phyloP scores from a whole-genome alignment of 2,888 invertebrate genomes.

The Harpagoxenus sublaevis region DNA sequence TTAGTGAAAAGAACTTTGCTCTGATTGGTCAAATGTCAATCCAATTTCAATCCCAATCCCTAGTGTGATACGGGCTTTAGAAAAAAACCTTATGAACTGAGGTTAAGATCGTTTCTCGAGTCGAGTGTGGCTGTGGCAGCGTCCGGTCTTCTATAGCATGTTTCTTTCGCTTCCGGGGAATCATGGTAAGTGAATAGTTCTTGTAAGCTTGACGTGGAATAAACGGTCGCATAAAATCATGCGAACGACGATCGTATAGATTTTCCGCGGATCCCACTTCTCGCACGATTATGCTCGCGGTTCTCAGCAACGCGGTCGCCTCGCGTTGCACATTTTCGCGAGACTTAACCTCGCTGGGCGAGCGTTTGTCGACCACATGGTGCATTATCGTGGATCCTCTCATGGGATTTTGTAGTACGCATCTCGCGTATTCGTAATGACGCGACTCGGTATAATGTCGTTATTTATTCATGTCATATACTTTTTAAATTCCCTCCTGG shows the following conservation, averaged over 20 bases:
- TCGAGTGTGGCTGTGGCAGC: not conserved
- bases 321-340: conserved; percentile 26
- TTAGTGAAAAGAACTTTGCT: no score
- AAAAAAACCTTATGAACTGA: not conserved
- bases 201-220: conserved; percentile 52
- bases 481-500: not conserved
- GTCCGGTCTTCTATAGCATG: conserved; percentile 58
- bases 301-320: not conserved
- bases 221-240: conserved; percentile 59
- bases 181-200: conserved; percentile 78
- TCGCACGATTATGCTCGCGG: not conserved
- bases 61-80: no score
- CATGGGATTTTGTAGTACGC: not conserved
- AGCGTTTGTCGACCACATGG: conserved; percentile 71
- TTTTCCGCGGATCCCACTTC: not conserved
- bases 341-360: conserved; percentile 65
- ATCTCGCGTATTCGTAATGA: not conserved
- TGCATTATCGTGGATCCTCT: not conserved
- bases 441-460: not conserved
- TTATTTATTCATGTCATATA: not conserved
- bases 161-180: conserved; percentile 80
- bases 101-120: not conserved
- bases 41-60: no score
- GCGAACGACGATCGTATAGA: conserved; percentile 27
- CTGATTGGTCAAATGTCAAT: no score